Evolutionary conservation across 2,113 vertebrate species (phyloP).

Genomic region (Haemorhous mexicanus): DNA sequence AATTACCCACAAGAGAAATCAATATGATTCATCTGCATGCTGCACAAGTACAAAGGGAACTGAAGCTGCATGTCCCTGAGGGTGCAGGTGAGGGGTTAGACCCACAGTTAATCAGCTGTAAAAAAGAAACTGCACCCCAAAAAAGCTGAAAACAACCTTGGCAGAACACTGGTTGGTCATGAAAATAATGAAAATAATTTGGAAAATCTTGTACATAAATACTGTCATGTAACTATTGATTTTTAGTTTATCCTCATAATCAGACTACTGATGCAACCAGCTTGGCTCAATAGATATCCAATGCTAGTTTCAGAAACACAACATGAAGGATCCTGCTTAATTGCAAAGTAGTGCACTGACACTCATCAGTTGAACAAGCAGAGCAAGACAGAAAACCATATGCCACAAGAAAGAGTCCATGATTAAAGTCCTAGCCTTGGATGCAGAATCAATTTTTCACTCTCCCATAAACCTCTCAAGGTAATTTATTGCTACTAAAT

Average conservation of each 20-base stretch:
- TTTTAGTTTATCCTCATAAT: neutral
- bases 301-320: neutral
- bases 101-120: neutral
- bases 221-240: neutral
- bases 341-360: neutral
- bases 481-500: neutral
- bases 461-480: neutral
- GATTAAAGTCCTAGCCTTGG: slow-evolving; percentile 4
- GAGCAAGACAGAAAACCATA: neutral
- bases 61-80: neutral
- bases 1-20: neutral
- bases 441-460: neutral
- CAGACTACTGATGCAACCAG: neutral
- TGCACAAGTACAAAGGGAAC: neutral
- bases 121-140: neutral
- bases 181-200: neutral
- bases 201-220: neutral
- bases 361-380: neutral
- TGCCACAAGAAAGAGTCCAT: neutral
- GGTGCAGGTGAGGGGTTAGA: neutral
- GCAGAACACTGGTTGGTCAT: neutral
- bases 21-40: neutral
- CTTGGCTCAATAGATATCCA: neutral
- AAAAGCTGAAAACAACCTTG: neutral
- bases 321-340: neutral